phyloP scores from a whole-genome alignment of 2,888 invertebrate genomes.

The Sicus ferrugineus region DNA sequence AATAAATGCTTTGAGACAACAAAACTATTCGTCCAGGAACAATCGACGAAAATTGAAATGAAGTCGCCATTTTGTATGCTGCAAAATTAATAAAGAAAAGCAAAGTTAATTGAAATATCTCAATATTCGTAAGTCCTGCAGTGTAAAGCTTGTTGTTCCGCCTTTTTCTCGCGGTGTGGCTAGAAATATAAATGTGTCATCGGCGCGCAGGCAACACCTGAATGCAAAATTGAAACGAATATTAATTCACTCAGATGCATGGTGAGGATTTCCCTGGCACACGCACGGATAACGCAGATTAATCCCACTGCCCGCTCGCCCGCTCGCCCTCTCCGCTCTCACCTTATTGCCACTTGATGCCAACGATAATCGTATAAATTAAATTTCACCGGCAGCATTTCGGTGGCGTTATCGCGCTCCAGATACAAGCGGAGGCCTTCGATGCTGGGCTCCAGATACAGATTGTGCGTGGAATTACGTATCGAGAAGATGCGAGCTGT shows the following conservation, averaged over 20 bases:
- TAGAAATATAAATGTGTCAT: background rate
- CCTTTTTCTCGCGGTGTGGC: background rate
- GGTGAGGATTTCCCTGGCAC: background rate
- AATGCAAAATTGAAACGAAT: constrained; percentile 11
- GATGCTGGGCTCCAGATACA: constrained; percentile 61
- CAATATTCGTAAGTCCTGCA: too few relatives aligned
- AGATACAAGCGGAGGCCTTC: constrained; percentile 62
- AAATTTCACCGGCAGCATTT: constrained; percentile 64
- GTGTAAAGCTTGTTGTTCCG: too few relatives aligned
- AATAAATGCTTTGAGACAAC: constrained; percentile 63
- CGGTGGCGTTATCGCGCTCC: constrained; percentile 63
- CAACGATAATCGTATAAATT: constrained; percentile 64
- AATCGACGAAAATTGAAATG: constrained; percentile 64
- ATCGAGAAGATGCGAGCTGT: constrained; percentile 62
- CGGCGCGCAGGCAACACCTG: background rate
- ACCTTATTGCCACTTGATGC: constrained; percentile 66
- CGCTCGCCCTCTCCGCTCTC: constrained; percentile 41
- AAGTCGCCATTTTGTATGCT: constrained; percentile 65
- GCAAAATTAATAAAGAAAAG: constrained; percentile 9
- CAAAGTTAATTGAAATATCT: background rate
- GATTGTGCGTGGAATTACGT: constrained; percentile 61
- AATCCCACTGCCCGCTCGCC: background rate
- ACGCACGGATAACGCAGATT: background rate
- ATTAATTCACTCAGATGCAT: constrained; percentile 13
- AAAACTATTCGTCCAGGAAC: constrained; percentile 64